Percentiles rank a stretch among this genome's conserved stretches.
Conservation (phyloP, 2,113 vertebrate species). For the Protobothrops mucrosquamatus region DNA sequence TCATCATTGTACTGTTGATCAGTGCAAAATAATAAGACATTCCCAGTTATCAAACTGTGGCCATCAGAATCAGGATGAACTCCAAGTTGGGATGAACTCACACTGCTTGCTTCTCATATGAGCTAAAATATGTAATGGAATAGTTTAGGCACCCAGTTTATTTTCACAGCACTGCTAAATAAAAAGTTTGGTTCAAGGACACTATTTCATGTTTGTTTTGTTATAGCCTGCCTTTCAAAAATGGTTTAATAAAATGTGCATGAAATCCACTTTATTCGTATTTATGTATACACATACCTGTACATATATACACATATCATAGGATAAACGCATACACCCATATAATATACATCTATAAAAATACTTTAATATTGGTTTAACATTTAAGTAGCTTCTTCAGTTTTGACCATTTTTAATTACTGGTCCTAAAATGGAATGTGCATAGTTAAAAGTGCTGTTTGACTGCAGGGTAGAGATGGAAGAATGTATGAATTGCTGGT, state of each 20-base stretch:
- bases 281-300: neutral
- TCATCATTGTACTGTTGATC: neutral
- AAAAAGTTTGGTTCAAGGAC: neutral
- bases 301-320: neutral
- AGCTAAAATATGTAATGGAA: neutral
- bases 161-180: neutral
- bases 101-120: neutral
- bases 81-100: neutral
- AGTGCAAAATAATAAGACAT: neutral
- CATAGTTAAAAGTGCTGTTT: neutral
- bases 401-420: neutral
- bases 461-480: neutral
- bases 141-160: neutral
- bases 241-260: neutral
- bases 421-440: neutral
- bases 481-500: neutral
- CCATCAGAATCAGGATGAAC: neutral
- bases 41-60: neutral
- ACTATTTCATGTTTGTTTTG: neutral
- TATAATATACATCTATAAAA: neutral
- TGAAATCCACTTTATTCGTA: neutral
- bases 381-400: neutral
- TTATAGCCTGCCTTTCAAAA: neutral
- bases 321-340: neutral
- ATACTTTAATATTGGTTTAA: neutral